phyloP scores from a whole-genome alignment of 1,140 invertebrate species.

The Tribolium castaneum region DNA sequence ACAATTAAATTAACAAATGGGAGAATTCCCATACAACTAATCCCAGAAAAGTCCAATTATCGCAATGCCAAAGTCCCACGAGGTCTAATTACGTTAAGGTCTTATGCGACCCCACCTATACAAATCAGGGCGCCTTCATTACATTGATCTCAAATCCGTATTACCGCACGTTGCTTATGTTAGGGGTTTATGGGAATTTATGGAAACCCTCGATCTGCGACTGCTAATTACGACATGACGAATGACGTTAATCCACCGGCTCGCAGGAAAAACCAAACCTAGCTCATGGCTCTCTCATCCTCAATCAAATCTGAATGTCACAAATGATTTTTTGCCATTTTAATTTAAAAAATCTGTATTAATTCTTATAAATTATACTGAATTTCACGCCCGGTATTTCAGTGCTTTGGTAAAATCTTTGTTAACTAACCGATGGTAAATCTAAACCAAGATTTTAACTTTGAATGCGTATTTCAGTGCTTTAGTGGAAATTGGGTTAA shows the following conservation, averaged over 20 bases:
- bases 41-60: conserved; percentile 35
- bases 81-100: conserved; percentile 24
- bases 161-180: conserved; percentile 16
- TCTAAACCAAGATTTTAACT: too few relatives aligned
- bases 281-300: not conserved
- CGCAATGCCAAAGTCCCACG: conserved; percentile 23
- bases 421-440: too few relatives aligned
- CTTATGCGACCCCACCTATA: conserved; percentile 12
- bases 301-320: not conserved
- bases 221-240: not conserved
- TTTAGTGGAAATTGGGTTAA: too few relatives aligned
- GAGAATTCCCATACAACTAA: conserved; percentile 26
- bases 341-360: too few relatives aligned
- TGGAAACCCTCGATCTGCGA: not conserved
- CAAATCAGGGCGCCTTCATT: conserved; percentile 24
- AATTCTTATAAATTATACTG: too few relatives aligned
- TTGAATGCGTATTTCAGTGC: too few relatives aligned
- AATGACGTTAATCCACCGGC: not conserved
- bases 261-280: not conserved
- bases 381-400: too few relatives aligned
- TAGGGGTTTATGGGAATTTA: conserved; percentile 9
- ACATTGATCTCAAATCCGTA: conserved; percentile 27
- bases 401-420: too few relatives aligned
- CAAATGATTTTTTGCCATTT: too few relatives aligned
- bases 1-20: conserved; percentile 29